Conservation (phyloP, 2,888 invertebrate species). For the Synanthedon vespiformis region DNA sequence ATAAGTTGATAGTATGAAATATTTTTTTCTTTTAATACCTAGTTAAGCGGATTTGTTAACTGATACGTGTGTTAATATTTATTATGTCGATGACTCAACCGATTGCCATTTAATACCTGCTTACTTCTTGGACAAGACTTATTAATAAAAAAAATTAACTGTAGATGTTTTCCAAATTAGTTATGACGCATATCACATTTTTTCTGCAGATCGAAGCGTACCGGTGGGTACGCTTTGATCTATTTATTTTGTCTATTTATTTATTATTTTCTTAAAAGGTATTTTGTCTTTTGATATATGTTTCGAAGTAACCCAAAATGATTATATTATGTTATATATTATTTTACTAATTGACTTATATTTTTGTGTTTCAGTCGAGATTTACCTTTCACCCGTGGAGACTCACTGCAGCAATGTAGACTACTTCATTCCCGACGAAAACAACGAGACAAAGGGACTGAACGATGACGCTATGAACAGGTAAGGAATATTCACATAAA, state of each 20-base stretch:
- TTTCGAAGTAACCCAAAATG: no score
- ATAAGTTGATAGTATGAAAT: no score
- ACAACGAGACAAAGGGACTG: constrained; percentile 82
- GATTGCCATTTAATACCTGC: constrained; percentile 14
- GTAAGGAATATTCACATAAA: constrained; percentile 43
- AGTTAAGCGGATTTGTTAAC: background rate
- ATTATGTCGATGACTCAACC: constrained; percentile 16
- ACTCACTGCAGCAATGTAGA: constrained; percentile 95
- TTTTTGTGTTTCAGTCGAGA: constrained; percentile 77
- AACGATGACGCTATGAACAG: constrained; percentile 88
- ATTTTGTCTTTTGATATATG: no score
- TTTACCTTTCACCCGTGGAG: constrained; percentile 91
- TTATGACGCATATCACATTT: no score
- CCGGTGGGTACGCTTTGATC: no score
- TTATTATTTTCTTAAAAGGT: no score
- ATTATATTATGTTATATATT: no score
- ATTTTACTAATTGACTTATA: constrained; percentile 4
- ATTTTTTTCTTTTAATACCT: background rate
- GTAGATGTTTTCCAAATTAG: no score
- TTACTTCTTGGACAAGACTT: background rate
- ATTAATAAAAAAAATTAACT: no score
- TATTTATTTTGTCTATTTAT: no score
- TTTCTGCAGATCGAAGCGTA: no score
- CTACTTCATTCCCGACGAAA: constrained; percentile 92
- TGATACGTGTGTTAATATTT: no score